Conservation (phyloP, 2,888 invertebrate species). For the Lepas anatifera region DNA sequence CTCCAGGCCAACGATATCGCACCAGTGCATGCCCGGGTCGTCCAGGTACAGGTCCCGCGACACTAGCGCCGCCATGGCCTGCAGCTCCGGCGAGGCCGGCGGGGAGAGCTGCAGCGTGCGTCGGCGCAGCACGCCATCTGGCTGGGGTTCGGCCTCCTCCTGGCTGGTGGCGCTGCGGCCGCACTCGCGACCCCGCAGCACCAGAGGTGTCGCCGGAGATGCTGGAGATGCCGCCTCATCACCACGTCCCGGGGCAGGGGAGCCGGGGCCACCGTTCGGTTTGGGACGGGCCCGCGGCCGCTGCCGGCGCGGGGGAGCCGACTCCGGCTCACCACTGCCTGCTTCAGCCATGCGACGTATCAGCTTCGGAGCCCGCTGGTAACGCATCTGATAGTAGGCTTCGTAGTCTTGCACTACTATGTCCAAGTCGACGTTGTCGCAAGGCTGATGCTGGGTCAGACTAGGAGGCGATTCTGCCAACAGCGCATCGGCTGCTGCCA, state of each 20-base stretch:
- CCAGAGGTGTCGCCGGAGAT: background rate
- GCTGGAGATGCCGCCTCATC: too few species aligned
- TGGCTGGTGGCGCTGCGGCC: background rate
- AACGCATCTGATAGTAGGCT: constrained; percentile 70
- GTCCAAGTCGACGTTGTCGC: constrained; percentile 84
- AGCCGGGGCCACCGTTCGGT: background rate
- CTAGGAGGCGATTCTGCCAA: constrained; percentile 55
- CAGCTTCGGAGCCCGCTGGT: constrained; percentile 74
- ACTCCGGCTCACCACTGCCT: background rate
- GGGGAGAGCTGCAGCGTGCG: background rate
- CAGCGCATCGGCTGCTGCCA: constrained; percentile 39
- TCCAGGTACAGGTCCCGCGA: constrained; percentile 2
- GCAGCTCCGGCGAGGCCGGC: background rate
- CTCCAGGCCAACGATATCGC: constrained; percentile 63
- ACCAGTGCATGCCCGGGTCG: constrained; percentile 23
- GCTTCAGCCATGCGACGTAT: constrained; percentile 43
- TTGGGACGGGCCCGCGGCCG: background rate
- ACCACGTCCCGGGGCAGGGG: too few species aligned
- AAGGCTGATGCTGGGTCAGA: constrained; percentile 52
- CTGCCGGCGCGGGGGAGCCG: background rate
- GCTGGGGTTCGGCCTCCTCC: background rate
- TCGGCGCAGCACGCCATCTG: background rate
- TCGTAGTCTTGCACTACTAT: constrained; percentile 79
- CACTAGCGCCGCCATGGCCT: background rate
- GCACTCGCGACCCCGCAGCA: background rate